These are phyloP conservation scores for Epinotia demarniana DNA, from an alignment of 2,888 invertebrate genomes.

Conservation along the genomic window DNA sequence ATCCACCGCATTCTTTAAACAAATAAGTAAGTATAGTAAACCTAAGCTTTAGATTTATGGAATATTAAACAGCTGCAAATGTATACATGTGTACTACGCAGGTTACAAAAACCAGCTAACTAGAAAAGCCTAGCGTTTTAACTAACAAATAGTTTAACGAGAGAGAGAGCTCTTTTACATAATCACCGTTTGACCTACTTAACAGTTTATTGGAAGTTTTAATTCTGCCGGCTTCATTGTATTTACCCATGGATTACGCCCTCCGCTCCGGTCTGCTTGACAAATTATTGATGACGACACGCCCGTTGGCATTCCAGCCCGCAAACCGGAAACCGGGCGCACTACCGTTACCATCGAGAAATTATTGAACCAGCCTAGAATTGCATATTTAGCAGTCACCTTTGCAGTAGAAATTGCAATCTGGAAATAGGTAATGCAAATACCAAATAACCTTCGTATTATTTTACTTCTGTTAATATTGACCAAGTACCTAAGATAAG, in stretches of 20 bases:
- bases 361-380: slow-evolving; percentile 71
- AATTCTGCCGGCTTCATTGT: slow-evolving; percentile 53
- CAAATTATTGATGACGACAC: slow-evolving; percentile 76
- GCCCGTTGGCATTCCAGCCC: slow-evolving; percentile 69
- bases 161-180: slow-evolving; percentile 36
- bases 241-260: slow-evolving; percentile 52
- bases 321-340: slow-evolving; percentile 75
- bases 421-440: background rate
- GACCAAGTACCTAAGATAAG: background rate
- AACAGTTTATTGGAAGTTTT: slow-evolving; percentile 51
- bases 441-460: background rate
- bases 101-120: background rate
- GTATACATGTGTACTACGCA: slow-evolving; percentile 3
- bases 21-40: background rate
- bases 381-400: slow-evolving; percentile 45
- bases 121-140: slow-evolving; percentile 15
- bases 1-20: slow-evolving; percentile 31
- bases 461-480: background rate
- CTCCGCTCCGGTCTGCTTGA: slow-evolving; percentile 59
- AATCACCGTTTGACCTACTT: slow-evolving; percentile 43
- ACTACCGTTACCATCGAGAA: slow-evolving; percentile 76
- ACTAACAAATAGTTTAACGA: slow-evolving; percentile 26
- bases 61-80: slow-evolving; percentile 45
- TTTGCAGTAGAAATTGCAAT: background rate
- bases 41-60: slow-evolving; percentile 7